phyloP scores from a whole-genome alignment of 2,888 invertebrate species.

The Scaptomyza polygonia region DNA sequence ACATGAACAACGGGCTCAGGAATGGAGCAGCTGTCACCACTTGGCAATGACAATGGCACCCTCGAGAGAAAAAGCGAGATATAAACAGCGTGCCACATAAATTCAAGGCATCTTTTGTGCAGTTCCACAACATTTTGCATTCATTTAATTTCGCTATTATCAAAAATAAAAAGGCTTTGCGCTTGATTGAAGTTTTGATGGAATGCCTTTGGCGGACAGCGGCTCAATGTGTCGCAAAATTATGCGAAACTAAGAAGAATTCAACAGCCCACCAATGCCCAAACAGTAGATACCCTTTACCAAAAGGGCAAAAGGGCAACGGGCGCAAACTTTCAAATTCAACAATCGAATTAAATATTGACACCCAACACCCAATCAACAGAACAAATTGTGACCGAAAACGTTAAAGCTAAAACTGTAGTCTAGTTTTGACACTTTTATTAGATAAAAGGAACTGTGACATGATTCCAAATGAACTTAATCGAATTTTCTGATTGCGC shows the following conservation, averaged over 20 bases:
- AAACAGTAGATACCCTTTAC: neutral
- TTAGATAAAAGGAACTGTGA: neutral
- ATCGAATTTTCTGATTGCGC: neutral
- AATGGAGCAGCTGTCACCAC: conserved; percentile 67
- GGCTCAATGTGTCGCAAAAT: conserved; percentile 60
- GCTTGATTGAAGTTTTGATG: conserved; percentile 67
- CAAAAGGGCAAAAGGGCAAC: neutral
- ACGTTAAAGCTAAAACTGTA: neutral
- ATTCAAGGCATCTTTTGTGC: conserved; percentile 70
- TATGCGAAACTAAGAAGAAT: conserved; percentile 47
- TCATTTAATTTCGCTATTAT: conserved; percentile 76
- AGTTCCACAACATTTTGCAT: conserved; percentile 65
- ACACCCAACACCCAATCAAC: neutral
- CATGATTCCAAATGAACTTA: neutral
- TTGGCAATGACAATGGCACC: conserved; percentile 74
- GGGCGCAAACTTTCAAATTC: neutral
- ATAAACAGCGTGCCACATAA: conserved; percentile 51
- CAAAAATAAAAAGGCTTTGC: conserved; percentile 74
- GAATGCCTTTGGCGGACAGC: conserved; percentile 20
- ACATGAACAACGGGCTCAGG: conserved; percentile 16
- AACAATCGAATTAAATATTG: neutral
- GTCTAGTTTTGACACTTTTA: neutral
- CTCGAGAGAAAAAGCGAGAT: conserved; percentile 34
- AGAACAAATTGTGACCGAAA: neutral
- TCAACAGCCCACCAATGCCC: neutral